Conservation (phyloP, 2,113 vertebrate species). For the Delphinapterus leucas region DNA sequence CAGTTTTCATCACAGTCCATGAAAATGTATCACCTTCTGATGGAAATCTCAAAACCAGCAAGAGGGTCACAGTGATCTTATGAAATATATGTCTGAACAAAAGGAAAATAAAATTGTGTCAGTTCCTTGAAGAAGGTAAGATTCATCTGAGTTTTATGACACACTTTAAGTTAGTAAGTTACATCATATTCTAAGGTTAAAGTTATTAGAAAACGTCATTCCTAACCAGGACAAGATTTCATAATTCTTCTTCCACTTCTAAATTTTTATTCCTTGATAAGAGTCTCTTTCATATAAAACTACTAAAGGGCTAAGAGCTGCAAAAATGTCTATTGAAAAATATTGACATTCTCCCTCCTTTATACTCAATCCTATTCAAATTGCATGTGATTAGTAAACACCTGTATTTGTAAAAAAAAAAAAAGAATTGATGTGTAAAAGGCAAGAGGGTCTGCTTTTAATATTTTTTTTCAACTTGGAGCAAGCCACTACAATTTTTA, state of each 20-base stretch:
- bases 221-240: background rate
- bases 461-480: background rate
- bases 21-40: background rate
- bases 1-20: background rate
- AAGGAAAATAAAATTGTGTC: background rate
- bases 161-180: background rate
- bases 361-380: background rate
- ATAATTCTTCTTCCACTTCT: background rate
- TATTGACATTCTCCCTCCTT: background rate
- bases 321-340: background rate
- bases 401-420: background rate
- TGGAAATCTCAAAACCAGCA: background rate
- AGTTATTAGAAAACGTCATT: background rate
- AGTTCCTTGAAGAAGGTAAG: too few species aligned
- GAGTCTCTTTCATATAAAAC: background rate
- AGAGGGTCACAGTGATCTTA: fast-evolving
- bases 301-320: background rate
- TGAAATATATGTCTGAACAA: background rate
- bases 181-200: background rate
- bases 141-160: background rate
- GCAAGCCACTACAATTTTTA: background rate
- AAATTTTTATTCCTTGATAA: background rate
- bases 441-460: background rate
- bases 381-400: background rate
- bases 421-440: background rate